Percentiles rank a stretch among this genome's conserved stretches.
phyloP scores from a whole-genome alignment of 2,888 invertebrate genomes.

The Megastigmus dorsalis region DNA sequence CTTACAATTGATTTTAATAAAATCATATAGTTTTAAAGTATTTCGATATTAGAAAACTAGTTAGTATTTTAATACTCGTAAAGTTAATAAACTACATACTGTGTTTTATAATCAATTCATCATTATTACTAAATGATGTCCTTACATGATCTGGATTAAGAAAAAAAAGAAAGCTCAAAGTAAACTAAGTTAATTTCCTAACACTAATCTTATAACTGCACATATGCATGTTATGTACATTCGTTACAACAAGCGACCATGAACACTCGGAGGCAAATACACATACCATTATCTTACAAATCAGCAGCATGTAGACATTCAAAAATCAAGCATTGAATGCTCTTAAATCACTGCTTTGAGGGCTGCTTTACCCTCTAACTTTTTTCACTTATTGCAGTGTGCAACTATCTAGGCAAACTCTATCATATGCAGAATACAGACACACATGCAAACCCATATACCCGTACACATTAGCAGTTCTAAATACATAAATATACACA shows the following conservation, averaged over 20 bases:
- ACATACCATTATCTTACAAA: not conserved
- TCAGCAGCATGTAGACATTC: not conserved
- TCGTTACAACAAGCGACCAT: slow-evolving; percentile 8
- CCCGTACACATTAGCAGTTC: not conserved
- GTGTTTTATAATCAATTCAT: too few relatives aligned
- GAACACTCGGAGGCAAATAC: not conserved
- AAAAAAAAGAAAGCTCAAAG: too few relatives aligned
- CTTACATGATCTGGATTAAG: too few relatives aligned
- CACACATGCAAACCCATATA: not conserved
- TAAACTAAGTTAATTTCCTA: too few relatives aligned
- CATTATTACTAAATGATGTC: too few relatives aligned
- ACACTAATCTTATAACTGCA: too few relatives aligned
- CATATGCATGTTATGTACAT: too few relatives aligned
- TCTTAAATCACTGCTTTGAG: not conserved
- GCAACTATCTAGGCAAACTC: slow-evolving; percentile 8
- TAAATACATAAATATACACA: slow-evolving; percentile 11
- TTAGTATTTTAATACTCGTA: too few relatives aligned
- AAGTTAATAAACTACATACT: too few relatives aligned
- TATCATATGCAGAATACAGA: not conserved
- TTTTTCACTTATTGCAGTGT: slow-evolving; percentile 10
- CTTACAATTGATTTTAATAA: too few relatives aligned
- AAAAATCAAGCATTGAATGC: not conserved
- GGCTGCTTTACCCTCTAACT: not conserved
- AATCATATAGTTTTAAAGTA: too few relatives aligned
- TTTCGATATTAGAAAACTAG: too few relatives aligned